Base-by-base conservation (phyloP, 2,797 vertebrate species). In the Acrossocheilus fasciatus region DNA sequence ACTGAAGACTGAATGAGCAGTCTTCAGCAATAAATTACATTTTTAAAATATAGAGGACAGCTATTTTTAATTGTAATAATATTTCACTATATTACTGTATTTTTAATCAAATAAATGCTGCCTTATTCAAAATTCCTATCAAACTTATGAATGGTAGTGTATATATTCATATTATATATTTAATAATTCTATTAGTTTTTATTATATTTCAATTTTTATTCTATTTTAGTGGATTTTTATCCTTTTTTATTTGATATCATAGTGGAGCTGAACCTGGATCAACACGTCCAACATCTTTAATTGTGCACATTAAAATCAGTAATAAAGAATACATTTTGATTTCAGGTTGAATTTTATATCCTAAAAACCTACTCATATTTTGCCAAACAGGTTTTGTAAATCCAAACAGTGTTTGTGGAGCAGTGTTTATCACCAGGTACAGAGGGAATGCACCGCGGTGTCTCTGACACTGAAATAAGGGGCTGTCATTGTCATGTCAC, bases 401-500 rank as follows among this genome's bases (percentile, higher is more conserved):
- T 34, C 64, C 4, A 43, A 59, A n/a, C 17, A 23, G 17, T 79
- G 76, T 72, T 75, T 79, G 11, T 69, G 10, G 17, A 57, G 64
- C 64, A 6, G 50, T 68, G 50, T 78, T 72, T 72, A 80, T 72
- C 66, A 6, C 2, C 50, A 5, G 66, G 52, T 18, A 78, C 26
- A 85, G 39, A 80, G 76, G 30, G 50, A 78, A 77, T 47, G 52
- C 45, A 66, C 45, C 9, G 36, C n/a, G 10, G 72, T 75, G 59
- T 73, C 76, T 83, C 57, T 64, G 86, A 81, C 83, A 68, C 69
- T 68, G 39, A 84, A 87, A 81, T 83, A 84, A 73, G 74, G 45
- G 69, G 74, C 87, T 87, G 85, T 87, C 89, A 87, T 80, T 83
- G 85, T 80, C 87, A 78, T 83, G 86, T 86, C 80, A 87, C 83